These are phyloP conservation scores for Trichogramma dendrolimi DNA, from an alignment of 2,888 invertebrate genomes.

Conservation along the genomic window DNA sequence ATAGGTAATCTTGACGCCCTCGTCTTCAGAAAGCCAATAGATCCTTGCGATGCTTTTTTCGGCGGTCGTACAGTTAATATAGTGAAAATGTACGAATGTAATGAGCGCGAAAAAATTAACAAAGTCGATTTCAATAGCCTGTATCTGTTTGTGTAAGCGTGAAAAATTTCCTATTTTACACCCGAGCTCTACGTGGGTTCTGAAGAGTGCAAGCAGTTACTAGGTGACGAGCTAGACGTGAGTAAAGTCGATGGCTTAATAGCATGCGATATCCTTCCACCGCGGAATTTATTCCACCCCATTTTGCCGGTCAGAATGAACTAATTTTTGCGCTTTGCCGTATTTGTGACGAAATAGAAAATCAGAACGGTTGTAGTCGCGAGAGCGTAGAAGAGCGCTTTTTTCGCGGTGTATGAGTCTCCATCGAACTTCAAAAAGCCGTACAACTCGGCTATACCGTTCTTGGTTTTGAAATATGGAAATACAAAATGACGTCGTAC, in stretches of 20 bases:
- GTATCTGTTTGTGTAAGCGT: slow-evolving; percentile 35
- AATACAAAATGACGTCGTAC: slow-evolving; percentile 37
- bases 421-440: slow-evolving; percentile 42
- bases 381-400: slow-evolving; percentile 31
- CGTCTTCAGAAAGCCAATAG: neutral
- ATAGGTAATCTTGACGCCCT: too few relatives aligned
- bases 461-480: slow-evolving; percentile 39
- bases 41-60: slow-evolving; percentile 16
- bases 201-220: slow-evolving; percentile 24
- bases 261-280: slow-evolving; percentile 34
- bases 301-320: slow-evolving; percentile 38
- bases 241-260: slow-evolving; percentile 32
- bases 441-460: slow-evolving; percentile 40
- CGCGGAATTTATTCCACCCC: slow-evolving; percentile 36
- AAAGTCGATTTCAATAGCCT: slow-evolving; percentile 15
- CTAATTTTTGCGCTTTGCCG: slow-evolving; percentile 45
- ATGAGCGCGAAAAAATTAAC: slow-evolving; percentile 28
- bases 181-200: slow-evolving; percentile 32
- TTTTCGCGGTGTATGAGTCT: slow-evolving; percentile 42
- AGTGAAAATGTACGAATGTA: slow-evolving; percentile 18
- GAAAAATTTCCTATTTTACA: slow-evolving; percentile 37
- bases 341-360: slow-evolving; percentile 37
- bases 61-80: slow-evolving; percentile 9
- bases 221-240: slow-evolving; percentile 3
- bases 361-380: slow-evolving; percentile 39